Evolutionary conservation across 2,113 vertebrate genomes (phyloP).

Genomic region (Chunga burmeisteri): DNA sequence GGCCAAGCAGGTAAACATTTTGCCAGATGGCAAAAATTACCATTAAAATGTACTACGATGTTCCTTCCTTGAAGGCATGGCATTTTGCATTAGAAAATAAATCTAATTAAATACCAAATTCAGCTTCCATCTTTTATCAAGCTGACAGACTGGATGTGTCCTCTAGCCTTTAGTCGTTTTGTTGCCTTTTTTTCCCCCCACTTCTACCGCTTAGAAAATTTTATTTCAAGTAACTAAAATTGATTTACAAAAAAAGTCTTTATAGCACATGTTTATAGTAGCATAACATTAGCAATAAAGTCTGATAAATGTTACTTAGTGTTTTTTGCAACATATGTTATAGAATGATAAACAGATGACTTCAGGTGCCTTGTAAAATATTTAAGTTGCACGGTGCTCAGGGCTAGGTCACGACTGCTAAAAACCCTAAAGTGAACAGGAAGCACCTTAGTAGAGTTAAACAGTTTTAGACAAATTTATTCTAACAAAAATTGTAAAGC

Average conservation of each 20-base stretch:
- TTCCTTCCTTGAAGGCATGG: background rate
- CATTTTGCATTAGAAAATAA: background rate
- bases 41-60: rapidly evolving
- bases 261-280: background rate
- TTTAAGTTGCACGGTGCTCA: background rate
- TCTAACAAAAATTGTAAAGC: background rate
- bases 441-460: background rate
- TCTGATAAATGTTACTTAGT: background rate
- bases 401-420: background rate
- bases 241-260: background rate
- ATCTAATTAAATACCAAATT: background rate
- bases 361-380: background rate
- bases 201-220: background rate
- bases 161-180: background rate
- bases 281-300: background rate
- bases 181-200: background rate
- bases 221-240: background rate
- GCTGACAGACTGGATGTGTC: background rate
- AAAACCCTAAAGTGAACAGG: background rate
- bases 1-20: background rate
- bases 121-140: background rate
- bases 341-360: background rate
- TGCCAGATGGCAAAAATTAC: background rate
- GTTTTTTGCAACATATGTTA: background rate
- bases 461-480: background rate